These are phyloP conservation scores for Steatocranus sp. DNA, from an alignment of 2,797 vertebrate genomes.

Conservation along the genomic window DNA sequence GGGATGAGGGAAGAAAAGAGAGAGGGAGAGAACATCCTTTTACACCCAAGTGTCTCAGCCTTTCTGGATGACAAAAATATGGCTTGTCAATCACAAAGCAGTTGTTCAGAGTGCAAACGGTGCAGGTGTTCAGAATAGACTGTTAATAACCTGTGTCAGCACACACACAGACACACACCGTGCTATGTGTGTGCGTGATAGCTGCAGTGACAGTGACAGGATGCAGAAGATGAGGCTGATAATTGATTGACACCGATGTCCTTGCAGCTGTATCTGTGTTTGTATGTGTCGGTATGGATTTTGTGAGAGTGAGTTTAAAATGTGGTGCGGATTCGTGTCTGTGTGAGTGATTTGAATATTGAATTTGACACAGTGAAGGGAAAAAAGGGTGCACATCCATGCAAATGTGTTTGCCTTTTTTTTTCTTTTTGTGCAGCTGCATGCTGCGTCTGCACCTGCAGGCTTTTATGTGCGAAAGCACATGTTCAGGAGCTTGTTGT, in stretches of 20 bases:
- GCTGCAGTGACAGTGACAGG: slow-evolving; percentile 14
- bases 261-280: slow-evolving; percentile 27
- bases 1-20: slow-evolving; percentile 8
- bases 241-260: slow-evolving; percentile 46
- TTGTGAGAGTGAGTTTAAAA: background rate
- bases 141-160: slow-evolving; percentile 21
- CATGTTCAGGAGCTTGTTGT: background rate
- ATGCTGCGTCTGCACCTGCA: background rate
- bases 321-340: background rate
- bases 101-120: background rate
- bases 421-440: background rate
- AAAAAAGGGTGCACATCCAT: background rate
- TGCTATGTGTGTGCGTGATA: slow-evolving; percentile 6
- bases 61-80: slow-evolving; percentile 40
- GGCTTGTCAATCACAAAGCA: slow-evolving; percentile 50
- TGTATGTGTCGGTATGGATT: slow-evolving; percentile 2
- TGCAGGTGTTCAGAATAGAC: slow-evolving; percentile 28
- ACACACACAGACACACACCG: background rate
- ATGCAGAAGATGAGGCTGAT: slow-evolving; percentile 35
- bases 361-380: background rate
- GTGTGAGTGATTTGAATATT: background rate
- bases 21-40: slow-evolving; percentile 29
- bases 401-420: background rate
- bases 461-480: background rate
- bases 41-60: slow-evolving; percentile 33